Percentiles rank a stretch among this genome's conserved stretches.
Conservation (phyloP, 2,113 vertebrate genomes). For the Oncorhynchus keta region DNA sequence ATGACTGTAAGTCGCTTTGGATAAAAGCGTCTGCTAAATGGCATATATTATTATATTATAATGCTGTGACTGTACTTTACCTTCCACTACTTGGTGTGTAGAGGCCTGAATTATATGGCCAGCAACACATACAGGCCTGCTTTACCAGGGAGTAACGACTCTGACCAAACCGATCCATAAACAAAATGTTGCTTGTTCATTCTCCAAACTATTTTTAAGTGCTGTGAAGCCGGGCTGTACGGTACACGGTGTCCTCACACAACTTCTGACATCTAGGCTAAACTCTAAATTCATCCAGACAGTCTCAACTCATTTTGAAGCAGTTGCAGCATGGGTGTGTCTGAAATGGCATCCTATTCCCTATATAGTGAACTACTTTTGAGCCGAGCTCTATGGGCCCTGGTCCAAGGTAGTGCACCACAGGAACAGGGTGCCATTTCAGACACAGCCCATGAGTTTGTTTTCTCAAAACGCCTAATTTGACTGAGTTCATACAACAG, state of each 20-base stretch:
- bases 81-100: background rate
- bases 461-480: background rate
- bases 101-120: background rate
- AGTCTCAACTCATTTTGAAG: background rate
- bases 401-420: too few relatives aligned
- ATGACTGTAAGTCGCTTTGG: too few relatives aligned
- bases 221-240: background rate
- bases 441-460: background rate
- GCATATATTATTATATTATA: too few relatives aligned
- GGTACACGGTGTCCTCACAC: background rate
- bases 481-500: background rate
- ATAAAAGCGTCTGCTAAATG: too few relatives aligned
- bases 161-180: background rate
- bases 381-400: too few relatives aligned
- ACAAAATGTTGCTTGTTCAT: too few relatives aligned
- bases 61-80: background rate
- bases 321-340: background rate
- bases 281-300: background rate
- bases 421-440: too few relatives aligned
- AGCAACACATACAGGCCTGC: background rate
- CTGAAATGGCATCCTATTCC: too few relatives aligned
- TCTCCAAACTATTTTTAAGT: background rate
- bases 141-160: background rate
- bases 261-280: too few relatives aligned
- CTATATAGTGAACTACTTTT: too few relatives aligned